Conservation (phyloP, 2,113 vertebrate species). For the Barnardius zonarius region DNA sequence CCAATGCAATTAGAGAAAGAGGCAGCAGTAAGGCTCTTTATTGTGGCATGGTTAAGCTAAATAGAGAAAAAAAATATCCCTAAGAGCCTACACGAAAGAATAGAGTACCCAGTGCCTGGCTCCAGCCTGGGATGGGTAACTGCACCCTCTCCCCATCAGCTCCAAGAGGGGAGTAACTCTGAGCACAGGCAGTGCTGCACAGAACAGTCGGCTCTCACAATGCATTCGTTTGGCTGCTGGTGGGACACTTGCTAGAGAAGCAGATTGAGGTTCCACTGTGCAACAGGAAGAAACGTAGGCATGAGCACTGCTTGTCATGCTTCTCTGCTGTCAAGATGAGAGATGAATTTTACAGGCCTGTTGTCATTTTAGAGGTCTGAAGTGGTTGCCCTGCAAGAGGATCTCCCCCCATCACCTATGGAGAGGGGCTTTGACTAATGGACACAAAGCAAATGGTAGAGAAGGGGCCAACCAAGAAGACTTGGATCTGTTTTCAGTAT, state of each 20-base stretch:
- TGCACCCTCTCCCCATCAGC: not conserved
- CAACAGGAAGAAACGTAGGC: not conserved
- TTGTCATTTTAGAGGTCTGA: not conserved
- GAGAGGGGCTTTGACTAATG: not conserved
- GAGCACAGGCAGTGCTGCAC: not conserved
- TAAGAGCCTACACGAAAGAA: not conserved
- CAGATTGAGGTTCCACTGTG: not conserved
- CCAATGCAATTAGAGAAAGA: not conserved
- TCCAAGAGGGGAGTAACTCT: not conserved
- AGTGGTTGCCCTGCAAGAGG: not conserved
- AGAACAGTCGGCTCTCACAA: not conserved
- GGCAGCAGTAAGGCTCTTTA: not conserved
- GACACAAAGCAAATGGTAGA: not conserved
- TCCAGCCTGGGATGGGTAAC: not conserved
- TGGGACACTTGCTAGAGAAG: not conserved
- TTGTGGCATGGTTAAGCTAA: not conserved
- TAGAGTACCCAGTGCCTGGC: not conserved
- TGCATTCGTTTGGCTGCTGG: not conserved
- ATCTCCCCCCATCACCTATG: not conserved
- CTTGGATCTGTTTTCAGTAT: slow-evolving; percentile 35
- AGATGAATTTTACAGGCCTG: not conserved
- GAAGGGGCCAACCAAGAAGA: not conserved
- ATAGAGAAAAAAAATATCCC: not conserved
- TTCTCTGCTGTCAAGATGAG: not conserved
- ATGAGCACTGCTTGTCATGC: accelerated